Percentiles rank a stretch among this genome's conserved stretches.
These are phyloP conservation scores for Cybosia mesomella DNA, from an alignment of 2,888 invertebrate genomes.

Conservation along the genomic window DNA sequence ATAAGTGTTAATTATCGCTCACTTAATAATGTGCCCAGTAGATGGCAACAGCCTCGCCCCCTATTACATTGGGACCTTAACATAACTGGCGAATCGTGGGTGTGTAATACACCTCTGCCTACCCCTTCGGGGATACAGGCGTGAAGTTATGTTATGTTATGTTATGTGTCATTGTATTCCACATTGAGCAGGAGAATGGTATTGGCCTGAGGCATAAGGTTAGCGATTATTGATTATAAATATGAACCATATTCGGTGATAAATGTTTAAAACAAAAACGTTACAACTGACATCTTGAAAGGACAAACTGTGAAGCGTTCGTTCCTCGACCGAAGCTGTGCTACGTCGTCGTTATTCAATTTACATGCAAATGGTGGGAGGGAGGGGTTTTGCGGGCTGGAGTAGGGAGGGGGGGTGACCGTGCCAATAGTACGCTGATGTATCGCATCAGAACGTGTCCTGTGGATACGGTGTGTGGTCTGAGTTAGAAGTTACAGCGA, in stretches of 20 bases:
- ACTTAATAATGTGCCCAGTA: too few species aligned
- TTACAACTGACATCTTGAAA: conserved; percentile 68
- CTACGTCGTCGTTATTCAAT: conserved; percentile 85
- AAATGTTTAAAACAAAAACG: conserved; percentile 44
- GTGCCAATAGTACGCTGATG: conserved; percentile 84
- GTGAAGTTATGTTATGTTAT: too few species aligned
- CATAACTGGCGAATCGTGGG: too few species aligned
- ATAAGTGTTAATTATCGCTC: too few species aligned
- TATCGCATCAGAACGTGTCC: conserved; percentile 83
- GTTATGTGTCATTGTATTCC: too few species aligned
- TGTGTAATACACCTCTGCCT: too few species aligned
- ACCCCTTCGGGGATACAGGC: too few species aligned
- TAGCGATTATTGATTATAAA: not conserved
- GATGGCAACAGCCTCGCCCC: too few species aligned
- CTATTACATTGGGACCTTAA: too few species aligned
- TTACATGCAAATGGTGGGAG: conserved; percentile 84
- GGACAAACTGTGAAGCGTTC: conserved; percentile 67
- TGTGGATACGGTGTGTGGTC: conserved; percentile 50
- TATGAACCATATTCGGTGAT: conserved; percentile 23
- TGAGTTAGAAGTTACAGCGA: conserved; percentile 28
- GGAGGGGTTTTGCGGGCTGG: conserved; percentile 44
- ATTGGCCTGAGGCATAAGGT: not conserved
- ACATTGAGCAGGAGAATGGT: not conserved
- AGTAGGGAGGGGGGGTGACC: conserved; percentile 56
- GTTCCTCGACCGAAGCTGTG: conserved; percentile 70